These are phyloP conservation scores for Coregonus clupeaformis DNA, from an alignment of 2,113 vertebrate genomes.

Conservation along the genomic window DNA sequence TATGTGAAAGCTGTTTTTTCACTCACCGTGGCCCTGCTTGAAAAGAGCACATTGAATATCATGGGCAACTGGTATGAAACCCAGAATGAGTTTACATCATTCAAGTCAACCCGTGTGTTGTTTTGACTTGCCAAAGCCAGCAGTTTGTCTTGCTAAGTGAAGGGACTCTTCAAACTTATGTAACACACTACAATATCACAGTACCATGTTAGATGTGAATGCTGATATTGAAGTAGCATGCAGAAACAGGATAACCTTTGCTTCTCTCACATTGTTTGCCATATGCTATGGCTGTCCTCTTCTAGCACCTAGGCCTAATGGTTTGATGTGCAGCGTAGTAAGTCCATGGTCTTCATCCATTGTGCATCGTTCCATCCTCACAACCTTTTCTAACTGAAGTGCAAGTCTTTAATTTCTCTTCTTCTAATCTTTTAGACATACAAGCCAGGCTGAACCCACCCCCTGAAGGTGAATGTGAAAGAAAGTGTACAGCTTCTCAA, in stretches of 20 bases:
- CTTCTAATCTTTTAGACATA: slow-evolving; percentile 69
- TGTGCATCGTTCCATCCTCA: neutral
- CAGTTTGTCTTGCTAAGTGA: no score
- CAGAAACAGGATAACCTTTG: neutral
- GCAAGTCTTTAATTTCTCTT: slow-evolving; percentile 15
- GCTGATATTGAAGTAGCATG: no score
- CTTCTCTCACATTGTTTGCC: neutral
- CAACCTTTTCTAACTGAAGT: slow-evolving; percentile 1
- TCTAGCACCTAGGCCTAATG: neutral
- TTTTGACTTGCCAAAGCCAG: no score
- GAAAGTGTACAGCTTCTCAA: neutral
- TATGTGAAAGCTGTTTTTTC: no score
- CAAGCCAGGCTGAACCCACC: slow-evolving; percentile 83
- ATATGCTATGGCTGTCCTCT: neutral
- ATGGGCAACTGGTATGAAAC: no score
- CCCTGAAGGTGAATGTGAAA: slow-evolving; percentile 78
- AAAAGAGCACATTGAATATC: no score
- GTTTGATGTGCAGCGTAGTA: neutral
- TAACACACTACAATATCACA: no score
- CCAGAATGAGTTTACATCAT: no score
- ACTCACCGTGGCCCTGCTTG: no score
- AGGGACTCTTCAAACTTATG: no score
- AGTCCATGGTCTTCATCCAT: neutral
- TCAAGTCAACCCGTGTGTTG: no score
- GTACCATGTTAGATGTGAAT: no score